Conservation (phyloP, 2,888 invertebrate species). For the Charanyca ferruginea region DNA sequence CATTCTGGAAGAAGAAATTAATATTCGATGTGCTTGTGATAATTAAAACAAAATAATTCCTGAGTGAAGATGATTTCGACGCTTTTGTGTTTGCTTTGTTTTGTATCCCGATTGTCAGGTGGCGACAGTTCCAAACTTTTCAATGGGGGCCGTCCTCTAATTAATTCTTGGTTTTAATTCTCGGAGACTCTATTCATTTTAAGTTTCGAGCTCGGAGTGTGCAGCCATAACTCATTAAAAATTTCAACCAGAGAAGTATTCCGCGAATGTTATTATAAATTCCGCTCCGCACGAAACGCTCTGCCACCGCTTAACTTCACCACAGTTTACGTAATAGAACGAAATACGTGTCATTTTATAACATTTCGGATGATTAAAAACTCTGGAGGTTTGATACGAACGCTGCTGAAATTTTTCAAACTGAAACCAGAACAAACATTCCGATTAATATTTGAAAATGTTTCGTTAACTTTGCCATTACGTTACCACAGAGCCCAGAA, state of each 20-base stretch:
- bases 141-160: conserved; percentile 76
- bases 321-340: conserved; percentile 63
- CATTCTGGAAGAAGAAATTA: conserved; percentile 56
- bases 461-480: conserved; percentile 37
- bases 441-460: conserved; percentile 49
- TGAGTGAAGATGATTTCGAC: conserved; percentile 70
- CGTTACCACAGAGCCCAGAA: conserved; percentile 39
- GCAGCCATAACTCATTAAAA: conserved; percentile 77
- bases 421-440: conserved; percentile 47
- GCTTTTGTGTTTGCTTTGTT: conserved; percentile 73
- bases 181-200: conserved; percentile 70
- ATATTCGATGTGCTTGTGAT: conserved; percentile 72
- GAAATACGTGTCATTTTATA: conserved; percentile 66
- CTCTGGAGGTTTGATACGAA: conserved; percentile 62
- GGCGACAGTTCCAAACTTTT: conserved; percentile 79
- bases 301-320: conserved; percentile 60
- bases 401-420: conserved; percentile 62
- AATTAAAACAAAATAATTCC: conserved; percentile 71
- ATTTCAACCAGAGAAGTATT: conserved; percentile 70
- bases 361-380: conserved; percentile 64
- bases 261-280: conserved; percentile 72
- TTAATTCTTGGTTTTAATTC: conserved; percentile 80
- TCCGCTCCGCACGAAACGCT: conserved; percentile 58
- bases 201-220: conserved; percentile 65
- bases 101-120: conserved; percentile 76